These are phyloP conservation scores for Podiceps cristatus DNA, from an alignment of 2,113 vertebrate genomes.

Conservation along the genomic window DNA sequence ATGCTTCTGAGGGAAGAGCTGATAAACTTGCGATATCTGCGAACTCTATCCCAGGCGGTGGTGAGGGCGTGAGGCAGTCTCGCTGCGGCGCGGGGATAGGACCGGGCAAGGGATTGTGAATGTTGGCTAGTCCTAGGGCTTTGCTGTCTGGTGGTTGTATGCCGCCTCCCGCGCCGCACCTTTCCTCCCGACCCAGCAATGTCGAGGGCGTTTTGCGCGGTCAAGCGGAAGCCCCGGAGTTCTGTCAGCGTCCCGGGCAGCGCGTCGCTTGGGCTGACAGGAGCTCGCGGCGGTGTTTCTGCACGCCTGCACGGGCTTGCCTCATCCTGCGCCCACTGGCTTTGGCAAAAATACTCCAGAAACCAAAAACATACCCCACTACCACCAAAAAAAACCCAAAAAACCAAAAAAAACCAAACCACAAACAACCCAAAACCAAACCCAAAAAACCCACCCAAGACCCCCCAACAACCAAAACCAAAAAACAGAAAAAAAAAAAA, in stretches of 20 bases:
- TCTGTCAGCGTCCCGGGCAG: background rate
- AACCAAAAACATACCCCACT: background rate
- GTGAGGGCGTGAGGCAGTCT: fast-evolving
- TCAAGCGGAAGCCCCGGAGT: background rate
- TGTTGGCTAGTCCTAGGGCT: background rate
- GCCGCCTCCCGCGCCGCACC: background rate
- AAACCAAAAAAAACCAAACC: too few species aligned
- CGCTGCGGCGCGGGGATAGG: fast-evolving
- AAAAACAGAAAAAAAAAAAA: too few species aligned
- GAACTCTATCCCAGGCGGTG: fast-evolving
- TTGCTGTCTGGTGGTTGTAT: background rate
- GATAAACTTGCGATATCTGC: background rate
- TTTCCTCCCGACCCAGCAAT: background rate
- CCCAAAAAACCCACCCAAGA: too few species aligned
- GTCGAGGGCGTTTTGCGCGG: background rate
- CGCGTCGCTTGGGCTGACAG: background rate
- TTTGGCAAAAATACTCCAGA: background rate
- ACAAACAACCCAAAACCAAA: too few species aligned
- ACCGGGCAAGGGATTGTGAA: background rate
- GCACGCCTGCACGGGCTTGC: background rate
- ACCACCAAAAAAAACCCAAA: too few species aligned
- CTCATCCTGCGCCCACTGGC: background rate
- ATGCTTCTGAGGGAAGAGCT: background rate
- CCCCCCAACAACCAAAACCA: too few species aligned
- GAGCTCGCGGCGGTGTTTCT: background rate